Evolutionary conservation across 2,888 invertebrate genomes (phyloP).

Genomic region (Tetrapedia diversipes): DNA sequence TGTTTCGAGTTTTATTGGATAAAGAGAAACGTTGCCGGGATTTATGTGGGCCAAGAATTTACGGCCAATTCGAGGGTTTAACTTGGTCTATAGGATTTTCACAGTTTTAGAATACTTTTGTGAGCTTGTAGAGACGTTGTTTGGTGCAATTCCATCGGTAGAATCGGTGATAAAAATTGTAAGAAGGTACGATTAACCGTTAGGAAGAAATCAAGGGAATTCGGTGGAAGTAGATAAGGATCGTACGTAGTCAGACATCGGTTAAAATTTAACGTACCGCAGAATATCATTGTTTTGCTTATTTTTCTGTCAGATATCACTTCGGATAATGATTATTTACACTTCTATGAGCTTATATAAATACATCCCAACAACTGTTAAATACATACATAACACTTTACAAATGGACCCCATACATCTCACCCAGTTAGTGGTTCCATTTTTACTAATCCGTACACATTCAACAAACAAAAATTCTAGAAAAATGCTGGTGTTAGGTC

Average conservation of each 20-base stretch:
- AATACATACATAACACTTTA: not conserved
- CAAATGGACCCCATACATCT: not conserved
- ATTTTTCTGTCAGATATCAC: not conserved
- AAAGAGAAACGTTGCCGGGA: not conserved
- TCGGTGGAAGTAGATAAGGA: not conserved
- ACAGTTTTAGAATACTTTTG: too few relatives aligned
- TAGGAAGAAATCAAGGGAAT: too few relatives aligned
- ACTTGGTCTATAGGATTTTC: not conserved
- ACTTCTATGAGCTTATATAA: too few relatives aligned
- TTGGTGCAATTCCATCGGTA: not conserved
- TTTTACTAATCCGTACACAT: too few relatives aligned
- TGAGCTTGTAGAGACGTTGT: too few relatives aligned
- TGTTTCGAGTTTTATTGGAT: not conserved
- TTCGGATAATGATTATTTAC: too few relatives aligned
- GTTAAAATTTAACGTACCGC: not conserved
- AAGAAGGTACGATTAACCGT: not conserved
- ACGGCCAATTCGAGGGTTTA: not conserved
- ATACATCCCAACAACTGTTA: too few relatives aligned
- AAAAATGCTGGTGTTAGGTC: too few relatives aligned
- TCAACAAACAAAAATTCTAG: not conserved
- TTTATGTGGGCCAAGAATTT: not conserved
- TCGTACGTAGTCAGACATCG: not conserved
- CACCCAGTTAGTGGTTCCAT: too few relatives aligned
- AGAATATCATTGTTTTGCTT: not conserved
- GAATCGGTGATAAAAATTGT: not conserved